phyloP scores from a whole-genome alignment of 2,888 invertebrate genomes.

The Pristionchus arcanus region DNA sequence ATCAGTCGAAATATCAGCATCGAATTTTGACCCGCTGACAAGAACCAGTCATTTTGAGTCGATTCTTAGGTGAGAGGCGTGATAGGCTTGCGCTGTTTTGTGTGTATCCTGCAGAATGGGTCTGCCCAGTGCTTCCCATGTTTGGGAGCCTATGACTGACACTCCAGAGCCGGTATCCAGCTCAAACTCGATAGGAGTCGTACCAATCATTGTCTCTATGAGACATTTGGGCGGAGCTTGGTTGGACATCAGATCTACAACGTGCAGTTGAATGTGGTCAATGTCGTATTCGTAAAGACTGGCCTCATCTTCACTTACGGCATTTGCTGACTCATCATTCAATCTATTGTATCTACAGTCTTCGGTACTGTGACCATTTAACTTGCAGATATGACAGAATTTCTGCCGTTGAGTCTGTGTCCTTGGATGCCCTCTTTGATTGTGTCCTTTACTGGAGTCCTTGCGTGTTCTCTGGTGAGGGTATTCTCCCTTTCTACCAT shows the following conservation, averaged over 20 bases:
- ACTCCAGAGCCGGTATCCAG: slow-evolving; percentile 28
- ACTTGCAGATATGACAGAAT: no score
- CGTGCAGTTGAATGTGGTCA: neutral
- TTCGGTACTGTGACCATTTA: no score
- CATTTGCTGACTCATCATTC: no score
- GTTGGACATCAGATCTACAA: neutral
- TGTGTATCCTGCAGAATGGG: neutral
- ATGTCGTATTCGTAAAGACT: slow-evolving; percentile 18
- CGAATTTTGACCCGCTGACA: no score
- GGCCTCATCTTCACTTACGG: slow-evolving; percentile 45
- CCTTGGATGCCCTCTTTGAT: neutral
- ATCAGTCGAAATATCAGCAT: no score
- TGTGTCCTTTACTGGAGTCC: neutral
- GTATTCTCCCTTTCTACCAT: neutral
- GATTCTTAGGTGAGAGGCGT: no score
- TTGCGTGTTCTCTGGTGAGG: neutral
- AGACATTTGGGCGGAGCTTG: slow-evolving; percentile 6
- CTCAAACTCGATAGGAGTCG: neutral
- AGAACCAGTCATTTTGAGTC: no score
- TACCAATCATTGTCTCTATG: neutral
- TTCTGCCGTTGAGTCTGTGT: neutral
- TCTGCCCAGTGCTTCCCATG: slow-evolving; percentile 15
- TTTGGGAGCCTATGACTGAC: slow-evolving; percentile 22
- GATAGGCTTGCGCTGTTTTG: neutral
- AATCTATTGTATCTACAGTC: no score